These are phyloP conservation scores for Aegotheles bennettii DNA, from an alignment of 2,113 vertebrate genomes.

Conservation along the genomic window DNA sequence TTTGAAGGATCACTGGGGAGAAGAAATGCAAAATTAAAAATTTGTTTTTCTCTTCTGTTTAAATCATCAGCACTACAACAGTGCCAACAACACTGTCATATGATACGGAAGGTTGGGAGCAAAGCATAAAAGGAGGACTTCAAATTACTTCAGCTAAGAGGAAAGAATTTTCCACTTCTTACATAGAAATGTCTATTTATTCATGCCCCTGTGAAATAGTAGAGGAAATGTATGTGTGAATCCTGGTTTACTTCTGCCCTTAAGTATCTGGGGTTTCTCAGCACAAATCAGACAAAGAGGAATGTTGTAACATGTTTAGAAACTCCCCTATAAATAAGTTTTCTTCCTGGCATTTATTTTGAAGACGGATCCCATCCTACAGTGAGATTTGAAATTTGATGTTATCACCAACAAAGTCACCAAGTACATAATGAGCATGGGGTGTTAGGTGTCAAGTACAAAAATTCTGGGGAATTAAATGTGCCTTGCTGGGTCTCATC, in stretches of 20 bases:
- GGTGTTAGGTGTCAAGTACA: neutral
- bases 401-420: neutral
- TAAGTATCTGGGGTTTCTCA: neutral
- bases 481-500: neutral
- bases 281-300: neutral
- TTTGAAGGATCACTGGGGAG: neutral
- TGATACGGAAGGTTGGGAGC: neutral
- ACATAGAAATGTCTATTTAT: neutral
- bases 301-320: neutral
- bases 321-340: neutral
- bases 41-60: neutral
- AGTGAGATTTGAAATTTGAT: neutral
- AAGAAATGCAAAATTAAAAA: neutral
- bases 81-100: neutral
- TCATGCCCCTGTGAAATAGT: neutral
- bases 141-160: neutral
- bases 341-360: neutral
- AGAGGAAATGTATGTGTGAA: neutral
- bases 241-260: neutral
- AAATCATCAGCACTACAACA: neutral
- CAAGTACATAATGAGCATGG: neutral
- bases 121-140: neutral
- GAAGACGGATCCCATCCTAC: neutral
- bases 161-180: neutral
- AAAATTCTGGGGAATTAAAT: neutral